phyloP scores from a whole-genome alignment of 1,140 invertebrate genomes.

The Aporrectodea caliginosa region DNA sequence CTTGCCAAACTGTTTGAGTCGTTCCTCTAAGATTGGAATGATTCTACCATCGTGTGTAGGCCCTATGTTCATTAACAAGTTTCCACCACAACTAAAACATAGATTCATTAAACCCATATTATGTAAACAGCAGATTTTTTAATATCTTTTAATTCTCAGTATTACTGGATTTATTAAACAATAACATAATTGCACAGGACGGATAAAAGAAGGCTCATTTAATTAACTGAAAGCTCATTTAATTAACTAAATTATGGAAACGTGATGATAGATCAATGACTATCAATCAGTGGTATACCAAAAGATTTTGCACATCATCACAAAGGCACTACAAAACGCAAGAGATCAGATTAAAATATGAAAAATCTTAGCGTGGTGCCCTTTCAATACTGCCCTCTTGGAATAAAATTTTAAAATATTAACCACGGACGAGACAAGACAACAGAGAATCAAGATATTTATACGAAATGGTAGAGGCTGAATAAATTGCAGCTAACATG shows the following conservation, averaged over 20 bases:
- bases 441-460: no score
- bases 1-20: constrained; percentile 63
- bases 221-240: not conserved
- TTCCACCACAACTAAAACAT: constrained; percentile 74
- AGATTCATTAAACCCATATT: no score
- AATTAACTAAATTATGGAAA: not conserved
- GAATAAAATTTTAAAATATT: no score
- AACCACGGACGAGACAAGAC: no score
- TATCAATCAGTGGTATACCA: no score
- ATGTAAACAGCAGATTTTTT: not conserved
- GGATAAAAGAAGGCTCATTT: not conserved
- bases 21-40: constrained; percentile 77
- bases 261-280: not conserved
- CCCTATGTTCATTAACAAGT: constrained; percentile 79
- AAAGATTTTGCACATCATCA: no score
- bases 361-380: no score
- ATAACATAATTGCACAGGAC: not conserved
- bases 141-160: not conserved
- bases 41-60: constrained; percentile 84
- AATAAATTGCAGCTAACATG: no score
- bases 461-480: no score
- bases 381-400: no score
- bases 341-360: no score
- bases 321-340: no score
- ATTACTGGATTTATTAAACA: not conserved